Conservation (phyloP, 1,140 invertebrate species). For the Drosophila sp. region DNA sequence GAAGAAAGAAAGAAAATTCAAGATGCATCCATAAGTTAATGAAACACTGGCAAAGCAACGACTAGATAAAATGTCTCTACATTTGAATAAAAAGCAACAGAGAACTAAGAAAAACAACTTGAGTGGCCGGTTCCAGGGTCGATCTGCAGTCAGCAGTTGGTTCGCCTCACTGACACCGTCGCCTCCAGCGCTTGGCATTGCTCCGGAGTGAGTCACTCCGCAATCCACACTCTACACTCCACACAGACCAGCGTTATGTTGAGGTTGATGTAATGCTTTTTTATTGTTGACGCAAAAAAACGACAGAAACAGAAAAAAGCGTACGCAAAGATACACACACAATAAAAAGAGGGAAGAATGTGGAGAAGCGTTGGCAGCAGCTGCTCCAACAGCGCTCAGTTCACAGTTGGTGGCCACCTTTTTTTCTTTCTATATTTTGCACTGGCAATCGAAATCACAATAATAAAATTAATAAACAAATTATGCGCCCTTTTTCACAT, state of each 20-base stretch:
- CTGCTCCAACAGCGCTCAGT: slow-evolving; percentile 48
- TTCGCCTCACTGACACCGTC: slow-evolving; percentile 21
- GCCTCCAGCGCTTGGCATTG: slow-evolving; percentile 35
- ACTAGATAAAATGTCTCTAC: slow-evolving; percentile 23
- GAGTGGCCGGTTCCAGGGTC: slow-evolving; percentile 30
- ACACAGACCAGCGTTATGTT: slow-evolving; percentile 10
- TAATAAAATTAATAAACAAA: slow-evolving; percentile 75
- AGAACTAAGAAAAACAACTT: not conserved
- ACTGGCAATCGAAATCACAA: slow-evolving; percentile 25
- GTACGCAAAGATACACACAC: slow-evolving; percentile 13
- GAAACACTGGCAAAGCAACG: slow-evolving; percentile 28
- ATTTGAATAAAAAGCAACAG: not conserved
- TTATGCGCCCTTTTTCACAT: slow-evolving; percentile 42
- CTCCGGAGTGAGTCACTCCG: slow-evolving; percentile 37
- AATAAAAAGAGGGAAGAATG: not conserved
- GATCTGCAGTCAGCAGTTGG: slow-evolving; percentile 17
- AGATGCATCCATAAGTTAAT: slow-evolving; percentile 35
- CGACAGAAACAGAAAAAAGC: not conserved
- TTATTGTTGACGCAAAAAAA: slow-evolving; percentile 44
- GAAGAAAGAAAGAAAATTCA: no score
- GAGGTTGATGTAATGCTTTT: slow-evolving; percentile 53
- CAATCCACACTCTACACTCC: slow-evolving; percentile 2
- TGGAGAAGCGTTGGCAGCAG: slow-evolving; percentile 19
- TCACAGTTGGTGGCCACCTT: slow-evolving; percentile 65
- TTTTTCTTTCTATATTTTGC: slow-evolving; percentile 2